phyloP scores from a whole-genome alignment of 2,797 vertebrate genomes.

The Hippocampus kuda region DNA sequence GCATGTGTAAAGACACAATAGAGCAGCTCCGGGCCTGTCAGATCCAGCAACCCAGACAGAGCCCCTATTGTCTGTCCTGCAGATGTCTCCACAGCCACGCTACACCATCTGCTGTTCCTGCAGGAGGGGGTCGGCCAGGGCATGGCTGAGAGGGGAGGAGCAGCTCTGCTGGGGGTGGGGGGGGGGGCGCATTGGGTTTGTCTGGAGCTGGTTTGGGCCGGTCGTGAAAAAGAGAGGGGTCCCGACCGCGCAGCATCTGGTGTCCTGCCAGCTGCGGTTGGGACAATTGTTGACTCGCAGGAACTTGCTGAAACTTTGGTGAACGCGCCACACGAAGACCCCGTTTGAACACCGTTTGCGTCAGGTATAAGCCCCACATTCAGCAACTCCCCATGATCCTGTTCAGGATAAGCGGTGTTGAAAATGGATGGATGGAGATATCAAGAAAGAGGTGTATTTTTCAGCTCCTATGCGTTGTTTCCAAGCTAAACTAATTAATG shows the following conservation, averaged over 20 bases:
- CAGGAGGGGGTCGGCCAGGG: conserved; percentile 48
- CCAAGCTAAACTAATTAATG: too few relatives aligned
- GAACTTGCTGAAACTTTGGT: conserved; percentile 22
- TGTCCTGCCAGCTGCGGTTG: conserved; percentile 54
- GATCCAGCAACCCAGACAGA: conserved; percentile 55
- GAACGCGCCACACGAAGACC: not conserved
- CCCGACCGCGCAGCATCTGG: conserved; percentile 42
- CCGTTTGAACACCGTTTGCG: not conserved
- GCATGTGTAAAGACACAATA: conserved; percentile 69
- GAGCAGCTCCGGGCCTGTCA: conserved; percentile 51
- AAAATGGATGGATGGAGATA: too few relatives aligned
- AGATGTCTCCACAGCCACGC: conserved; percentile 66
- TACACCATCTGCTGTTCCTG: conserved; percentile 65
- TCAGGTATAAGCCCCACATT: too few relatives aligned
- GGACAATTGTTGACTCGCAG: conserved; percentile 30
- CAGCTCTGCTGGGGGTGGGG: conserved; percentile 3
- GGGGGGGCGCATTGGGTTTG: not conserved
- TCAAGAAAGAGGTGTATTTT: too few relatives aligned
- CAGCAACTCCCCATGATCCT: not conserved
- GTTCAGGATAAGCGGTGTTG: too few relatives aligned
- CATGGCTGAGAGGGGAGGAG: conserved; percentile 10
- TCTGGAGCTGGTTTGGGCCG: conserved; percentile 38
- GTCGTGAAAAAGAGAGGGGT: conserved; percentile 18
- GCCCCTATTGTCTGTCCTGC: conserved; percentile 57
- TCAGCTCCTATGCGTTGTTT: too few relatives aligned